A percentile compares a stretch with the other conserved stretches of the same genome.
Evolutionary conservation across 2,113 vertebrate species (phyloP).

Genomic region (Albula goreensis): DNA sequence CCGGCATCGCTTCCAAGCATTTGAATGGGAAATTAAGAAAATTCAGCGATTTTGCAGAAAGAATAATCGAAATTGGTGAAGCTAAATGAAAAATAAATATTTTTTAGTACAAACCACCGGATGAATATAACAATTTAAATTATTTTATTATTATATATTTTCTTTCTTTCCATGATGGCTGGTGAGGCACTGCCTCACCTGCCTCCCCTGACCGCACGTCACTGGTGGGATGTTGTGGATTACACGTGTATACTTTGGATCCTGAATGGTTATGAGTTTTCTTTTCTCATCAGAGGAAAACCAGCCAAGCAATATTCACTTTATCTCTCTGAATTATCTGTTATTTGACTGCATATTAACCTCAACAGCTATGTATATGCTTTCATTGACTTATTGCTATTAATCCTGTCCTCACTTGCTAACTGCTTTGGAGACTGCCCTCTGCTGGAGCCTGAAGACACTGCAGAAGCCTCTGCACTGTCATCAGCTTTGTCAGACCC

Average conservation of each 20-base stretch:
- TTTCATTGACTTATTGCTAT: not conserved
- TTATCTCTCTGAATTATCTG: not conserved
- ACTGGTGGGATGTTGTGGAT: not conserved
- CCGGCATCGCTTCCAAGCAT: too few relatives aligned
- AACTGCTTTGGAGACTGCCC: conserved; percentile 19
- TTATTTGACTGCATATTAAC: not conserved
- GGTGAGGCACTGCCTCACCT: too few relatives aligned
- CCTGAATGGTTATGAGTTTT: not conserved
- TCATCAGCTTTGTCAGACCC: conserved; percentile 45
- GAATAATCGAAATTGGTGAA: too few relatives aligned
- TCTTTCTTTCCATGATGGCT: too few relatives aligned
- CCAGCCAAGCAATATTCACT: not conserved
- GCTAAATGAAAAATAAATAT: too few relatives aligned
- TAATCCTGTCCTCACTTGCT: not conserved
- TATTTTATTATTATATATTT: too few relatives aligned
- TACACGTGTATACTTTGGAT: not conserved
- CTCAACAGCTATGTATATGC: not conserved
- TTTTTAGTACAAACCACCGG: too few relatives aligned
- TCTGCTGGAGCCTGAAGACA: conserved; percentile 20
- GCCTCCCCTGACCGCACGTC: too few relatives aligned
- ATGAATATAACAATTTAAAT: too few relatives aligned
- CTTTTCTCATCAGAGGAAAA: not conserved
- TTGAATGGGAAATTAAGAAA: too few relatives aligned
- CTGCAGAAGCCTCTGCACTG: not conserved
- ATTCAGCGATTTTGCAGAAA: too few relatives aligned